phyloP scores from a whole-genome alignment of 37 sponge, comb jelly and placozoan species.

The Beroe forskalii region DNA sequence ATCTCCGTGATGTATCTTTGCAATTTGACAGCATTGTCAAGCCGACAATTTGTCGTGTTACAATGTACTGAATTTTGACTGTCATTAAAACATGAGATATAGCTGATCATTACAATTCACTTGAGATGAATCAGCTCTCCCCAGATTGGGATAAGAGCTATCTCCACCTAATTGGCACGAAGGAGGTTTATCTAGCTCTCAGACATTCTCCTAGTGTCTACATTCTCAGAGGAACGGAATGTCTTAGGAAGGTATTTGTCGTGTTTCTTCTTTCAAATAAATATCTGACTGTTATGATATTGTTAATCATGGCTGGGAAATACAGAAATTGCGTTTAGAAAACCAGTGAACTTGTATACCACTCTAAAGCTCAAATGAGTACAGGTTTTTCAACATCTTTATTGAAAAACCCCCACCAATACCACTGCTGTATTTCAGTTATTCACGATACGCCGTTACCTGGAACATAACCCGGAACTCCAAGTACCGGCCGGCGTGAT shows the following conservation, averaged over 20 bases:
- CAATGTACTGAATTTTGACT: no score
- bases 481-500: constrained; percentile 2
- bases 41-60: no score
- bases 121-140: neutral
- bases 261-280: no score
- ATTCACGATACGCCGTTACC: constrained; percentile 5
- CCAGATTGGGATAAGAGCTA: constrained; percentile 18
- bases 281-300: no score
- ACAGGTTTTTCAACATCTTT: neutral
- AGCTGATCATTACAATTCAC: no score
- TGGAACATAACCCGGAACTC: neutral
- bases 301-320: no score
- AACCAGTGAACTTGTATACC: neutral
- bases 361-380: neutral
- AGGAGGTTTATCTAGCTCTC: neutral
- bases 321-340: neutral
- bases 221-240: neutral
- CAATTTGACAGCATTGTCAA: no score
- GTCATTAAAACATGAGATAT: no score
- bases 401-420: neutral
- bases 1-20: no score
- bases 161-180: neutral
- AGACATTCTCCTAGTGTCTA: neutral
- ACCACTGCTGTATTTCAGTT: no score
- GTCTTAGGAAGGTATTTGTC: neutral